Evolutionary conservation across 2,113 vertebrate genomes (phyloP), one percentile per base, ranked within the genome.

Genomic region (Anas platyrhynchos): DNA sequence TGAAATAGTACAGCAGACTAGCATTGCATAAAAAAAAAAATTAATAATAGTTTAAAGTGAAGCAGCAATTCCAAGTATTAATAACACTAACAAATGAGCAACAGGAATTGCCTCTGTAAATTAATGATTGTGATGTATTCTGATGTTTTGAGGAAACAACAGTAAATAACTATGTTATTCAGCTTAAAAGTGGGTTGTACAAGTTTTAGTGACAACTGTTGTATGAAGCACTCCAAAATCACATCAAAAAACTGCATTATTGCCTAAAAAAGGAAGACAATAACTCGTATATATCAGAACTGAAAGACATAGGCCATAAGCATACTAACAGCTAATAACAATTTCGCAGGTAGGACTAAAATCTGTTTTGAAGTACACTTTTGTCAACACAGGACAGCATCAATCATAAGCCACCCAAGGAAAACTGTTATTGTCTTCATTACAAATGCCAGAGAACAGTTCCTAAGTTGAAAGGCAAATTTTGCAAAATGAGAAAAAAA

Each of bases 1-100:
- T 94, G 52, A 92, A 97, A 91, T 66, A 94, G n/a, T 71, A 86
- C 55, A 76, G 52, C 7, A 66, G 50, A 54, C 48, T 29, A 87
- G n/a, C 10, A 11, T 16, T 27, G 29, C 68, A 90, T n/a, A 87
- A 7, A 87, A 87, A 27, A 14, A 56, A 87, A 10, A 38, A 38
- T 54, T 14, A 86, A 34, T 65, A 73, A 79, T 31, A 48, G 20
- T 62, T 73, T 63, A 72, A 78, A 46, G 56, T 22, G 67, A 80
- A 89, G 56, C 3, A 77, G 5, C 21, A 59, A 76, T 74, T 79
- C 34, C 46, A 84, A 96, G 77, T 31, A 89, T 52, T 83, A 93
- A 54, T 87, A 82, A 65, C 55, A 77, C 77, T 68, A 84, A 69
- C 13, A 71, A 78, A 66, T 52, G 5, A 3, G 69, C 82, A 76